A percentile compares a stretch with the other conserved stretches of the same genome.
phyloP scores from a whole-genome alignment of 2,113 vertebrate species.

The Siniperca chuatsi region DNA sequence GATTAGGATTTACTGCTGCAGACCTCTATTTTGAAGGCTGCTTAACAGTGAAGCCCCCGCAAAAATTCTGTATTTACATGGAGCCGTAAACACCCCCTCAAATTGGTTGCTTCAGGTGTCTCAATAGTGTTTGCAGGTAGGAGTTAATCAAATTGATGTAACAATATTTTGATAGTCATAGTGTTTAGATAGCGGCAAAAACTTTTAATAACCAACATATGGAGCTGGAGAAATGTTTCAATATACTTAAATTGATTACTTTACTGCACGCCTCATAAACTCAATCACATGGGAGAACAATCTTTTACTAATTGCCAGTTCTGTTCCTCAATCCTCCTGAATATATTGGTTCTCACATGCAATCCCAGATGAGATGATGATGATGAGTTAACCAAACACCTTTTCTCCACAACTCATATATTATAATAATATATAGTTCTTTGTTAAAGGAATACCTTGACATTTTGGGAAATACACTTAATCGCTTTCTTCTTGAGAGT shows the following conservation, averaged over 20 bases:
- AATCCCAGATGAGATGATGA: neutral
- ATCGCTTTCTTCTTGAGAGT: neutral
- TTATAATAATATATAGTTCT: neutral
- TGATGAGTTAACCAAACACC: neutral
- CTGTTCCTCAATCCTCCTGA: neutral
- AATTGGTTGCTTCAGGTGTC: constrained; percentile 10
- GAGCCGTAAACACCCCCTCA: neutral
- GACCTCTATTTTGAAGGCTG: neutral
- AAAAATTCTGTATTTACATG: neutral
- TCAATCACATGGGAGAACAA: constrained; percentile 28
- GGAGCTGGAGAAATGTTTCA: constrained; percentile 25
- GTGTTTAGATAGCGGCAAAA: constrained; percentile 21
- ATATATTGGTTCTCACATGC: neutral
- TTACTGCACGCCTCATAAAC: constrained; percentile 26
- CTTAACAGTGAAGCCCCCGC: neutral
- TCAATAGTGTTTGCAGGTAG: neutral
- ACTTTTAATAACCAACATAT: constrained; percentile 34
- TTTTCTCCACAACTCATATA: neutral
- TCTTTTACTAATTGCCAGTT: constrained; percentile 25
- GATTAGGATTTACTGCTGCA: neutral
- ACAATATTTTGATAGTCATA: constrained; percentile 12
- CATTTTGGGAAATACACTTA: neutral
- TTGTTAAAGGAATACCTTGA: neutral
- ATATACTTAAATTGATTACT: constrained; percentile 24
- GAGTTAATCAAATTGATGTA: constrained; percentile 31